Evolutionary conservation across 2,113 vertebrate species (phyloP).

Genomic region (Chauna torquata): DNA sequence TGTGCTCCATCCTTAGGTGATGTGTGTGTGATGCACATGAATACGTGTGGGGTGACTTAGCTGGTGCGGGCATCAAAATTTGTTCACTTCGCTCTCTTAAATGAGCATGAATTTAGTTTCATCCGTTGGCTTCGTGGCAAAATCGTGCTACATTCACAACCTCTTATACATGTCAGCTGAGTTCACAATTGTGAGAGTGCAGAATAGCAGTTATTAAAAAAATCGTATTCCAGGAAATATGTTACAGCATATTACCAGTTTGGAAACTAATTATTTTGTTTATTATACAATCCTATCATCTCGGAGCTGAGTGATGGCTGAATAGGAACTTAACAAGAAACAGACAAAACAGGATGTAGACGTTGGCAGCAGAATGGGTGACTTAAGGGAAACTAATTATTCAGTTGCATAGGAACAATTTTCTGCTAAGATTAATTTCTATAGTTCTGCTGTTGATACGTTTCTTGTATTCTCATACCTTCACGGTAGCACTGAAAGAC

Average conservation of each 20-base stretch:
- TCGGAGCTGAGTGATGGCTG: constrained; percentile 5
- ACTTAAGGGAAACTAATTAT: constrained; percentile 51
- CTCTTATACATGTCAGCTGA: background rate
- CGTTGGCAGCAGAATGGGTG: background rate
- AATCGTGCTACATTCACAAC: background rate
- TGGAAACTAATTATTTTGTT: constrained; percentile 59
- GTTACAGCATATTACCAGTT: background rate
- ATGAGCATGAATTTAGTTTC: background rate
- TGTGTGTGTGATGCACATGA: background rate
- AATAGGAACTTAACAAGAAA: constrained; percentile 44
- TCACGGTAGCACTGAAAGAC: background rate
- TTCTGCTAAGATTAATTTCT: constrained; percentile 50
- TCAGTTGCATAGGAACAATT: constrained; percentile 50
- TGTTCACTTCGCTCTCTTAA: background rate
- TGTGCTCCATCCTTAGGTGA: fast-evolving
- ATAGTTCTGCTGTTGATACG: background rate
- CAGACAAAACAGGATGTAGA: constrained; percentile 20
- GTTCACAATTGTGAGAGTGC: background rate
- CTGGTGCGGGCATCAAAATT: background rate
- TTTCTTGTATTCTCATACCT: constrained; percentile 18
- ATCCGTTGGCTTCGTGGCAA: background rate
- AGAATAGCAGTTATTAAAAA: constrained; percentile 4
- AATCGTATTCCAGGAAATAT: background rate
- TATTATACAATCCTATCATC: constrained; percentile 22
- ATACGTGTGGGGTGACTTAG: background rate